A percentile compares a stretch with the other conserved stretches of the same genome.
phyloP scores from a whole-genome alignment of 1,140 invertebrate genomes.

The Marisa cornuarietis region DNA sequence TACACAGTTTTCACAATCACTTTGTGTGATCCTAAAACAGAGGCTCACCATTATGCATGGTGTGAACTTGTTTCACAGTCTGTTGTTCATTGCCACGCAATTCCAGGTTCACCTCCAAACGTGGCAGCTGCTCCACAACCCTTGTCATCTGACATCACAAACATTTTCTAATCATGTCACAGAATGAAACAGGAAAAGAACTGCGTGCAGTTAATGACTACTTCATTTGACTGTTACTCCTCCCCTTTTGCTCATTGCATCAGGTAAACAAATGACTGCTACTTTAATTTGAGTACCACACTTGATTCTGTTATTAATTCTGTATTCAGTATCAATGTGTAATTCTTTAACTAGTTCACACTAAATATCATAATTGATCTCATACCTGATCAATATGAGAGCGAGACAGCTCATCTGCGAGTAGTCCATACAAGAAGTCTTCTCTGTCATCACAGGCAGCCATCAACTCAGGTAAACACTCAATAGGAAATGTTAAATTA shows the following conservation, averaged over 20 bases:
- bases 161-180: background rate
- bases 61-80: constrained; percentile 31
- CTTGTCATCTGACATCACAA: constrained; percentile 51
- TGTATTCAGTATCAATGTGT: too few species aligned
- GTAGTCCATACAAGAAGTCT: constrained; percentile 63
- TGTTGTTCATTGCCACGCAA: constrained; percentile 68
- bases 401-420: constrained; percentile 66
- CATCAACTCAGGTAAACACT: constrained; percentile 71
- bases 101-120: constrained; percentile 64
- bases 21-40: too few species aligned
- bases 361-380: background rate
- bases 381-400: constrained; percentile 69
- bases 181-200: too few species aligned
- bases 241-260: too few species aligned
- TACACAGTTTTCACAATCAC: background rate
- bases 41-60: constrained; percentile 35
- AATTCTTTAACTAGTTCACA: too few species aligned
- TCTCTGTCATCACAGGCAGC: constrained; percentile 63
- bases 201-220: too few species aligned
- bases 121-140: constrained; percentile 55
- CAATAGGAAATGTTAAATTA: constrained; percentile 41
- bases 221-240: too few species aligned
- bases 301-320: too few species aligned
- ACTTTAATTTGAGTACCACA: too few species aligned
- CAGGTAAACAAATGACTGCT: too few species aligned